These are phyloP conservation scores for Drosophila kanekoi DNA, from an alignment of 2,888 invertebrate genomes.

Conservation along the genomic window DNA sequence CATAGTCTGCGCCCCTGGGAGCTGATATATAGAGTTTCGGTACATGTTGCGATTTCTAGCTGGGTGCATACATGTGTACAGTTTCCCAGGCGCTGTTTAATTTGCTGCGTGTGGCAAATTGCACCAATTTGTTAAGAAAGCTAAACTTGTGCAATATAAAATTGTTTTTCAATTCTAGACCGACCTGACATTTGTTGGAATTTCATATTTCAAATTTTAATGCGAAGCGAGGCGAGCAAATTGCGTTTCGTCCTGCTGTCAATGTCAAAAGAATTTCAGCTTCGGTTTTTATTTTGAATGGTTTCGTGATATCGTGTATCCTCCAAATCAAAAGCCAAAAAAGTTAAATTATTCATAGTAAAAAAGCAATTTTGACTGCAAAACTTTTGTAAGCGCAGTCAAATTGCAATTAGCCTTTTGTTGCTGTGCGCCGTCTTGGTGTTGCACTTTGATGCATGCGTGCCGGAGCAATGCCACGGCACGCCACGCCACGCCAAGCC, in stretches of 20 bases:
- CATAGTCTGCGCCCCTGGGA: constrained; percentile 10
- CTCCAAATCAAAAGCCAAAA: constrained; percentile 76
- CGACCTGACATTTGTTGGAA: constrained; percentile 51
- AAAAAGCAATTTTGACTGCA: constrained; percentile 70
- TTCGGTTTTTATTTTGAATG: constrained; percentile 22
- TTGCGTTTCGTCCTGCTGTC: constrained; percentile 76
- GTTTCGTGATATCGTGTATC: constrained; percentile 60
- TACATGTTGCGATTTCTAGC: neutral
- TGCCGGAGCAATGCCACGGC: constrained; percentile 48
- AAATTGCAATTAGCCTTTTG: constrained; percentile 80
- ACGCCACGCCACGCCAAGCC: constrained; percentile 45
- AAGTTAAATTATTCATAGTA: constrained; percentile 78
- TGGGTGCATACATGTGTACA: constrained; percentile 52
- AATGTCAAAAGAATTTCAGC: constrained; percentile 72
- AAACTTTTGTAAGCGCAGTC: constrained; percentile 75
- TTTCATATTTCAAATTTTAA: constrained; percentile 31
- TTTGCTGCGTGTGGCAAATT: constrained; percentile 75
- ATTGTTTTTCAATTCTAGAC: constrained; percentile 33
- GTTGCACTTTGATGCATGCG: constrained; percentile 78
- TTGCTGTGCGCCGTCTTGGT: constrained; percentile 58
- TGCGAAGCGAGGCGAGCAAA: constrained; percentile 32
- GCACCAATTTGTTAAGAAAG: constrained; percentile 72
- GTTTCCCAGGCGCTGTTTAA: constrained; percentile 67
- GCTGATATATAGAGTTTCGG: neutral
- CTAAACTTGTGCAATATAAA: constrained; percentile 52